These are phyloP conservation scores for Steatocranus sp. DNA, from an alignment of 2,797 vertebrate genomes.

Conservation along the genomic window DNA sequence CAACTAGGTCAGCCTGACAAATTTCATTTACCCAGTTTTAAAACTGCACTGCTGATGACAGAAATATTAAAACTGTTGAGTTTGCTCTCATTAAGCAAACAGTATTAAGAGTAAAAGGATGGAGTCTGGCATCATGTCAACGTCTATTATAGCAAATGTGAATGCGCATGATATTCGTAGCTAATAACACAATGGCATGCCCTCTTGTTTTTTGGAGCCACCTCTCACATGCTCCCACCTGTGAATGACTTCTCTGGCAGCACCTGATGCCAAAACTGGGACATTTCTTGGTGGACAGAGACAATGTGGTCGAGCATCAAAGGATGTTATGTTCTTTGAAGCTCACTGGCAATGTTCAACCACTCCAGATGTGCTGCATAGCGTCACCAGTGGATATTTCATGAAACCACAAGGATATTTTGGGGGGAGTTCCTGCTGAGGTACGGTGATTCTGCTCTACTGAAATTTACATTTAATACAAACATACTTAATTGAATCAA, in stretches of 20 bases:
- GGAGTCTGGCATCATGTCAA: not conserved
- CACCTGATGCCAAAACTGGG: constrained; percentile 37
- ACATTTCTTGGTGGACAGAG: constrained; percentile 39
- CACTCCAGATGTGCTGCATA: constrained; percentile 38
- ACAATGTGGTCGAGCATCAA: constrained; percentile 47
- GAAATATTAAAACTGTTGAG: not conserved
- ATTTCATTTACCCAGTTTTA: not conserved
- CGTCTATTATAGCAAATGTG: not conserved
- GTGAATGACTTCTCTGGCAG: constrained; percentile 37
- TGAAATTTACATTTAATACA: not conserved
- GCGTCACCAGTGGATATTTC: constrained; percentile 19
- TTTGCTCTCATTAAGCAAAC: not conserved
- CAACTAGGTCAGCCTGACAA: not conserved
- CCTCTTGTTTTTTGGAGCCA: not conserved
- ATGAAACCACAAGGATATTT: not conserved
- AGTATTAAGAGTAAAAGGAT: not conserved
- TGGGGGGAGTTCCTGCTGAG: not conserved
- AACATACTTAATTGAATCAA: not conserved
- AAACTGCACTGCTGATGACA: not conserved
- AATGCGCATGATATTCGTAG: not conserved
- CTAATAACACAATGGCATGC: not conserved
- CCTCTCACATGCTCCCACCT: constrained; percentile 14
- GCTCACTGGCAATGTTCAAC: constrained; percentile 45
- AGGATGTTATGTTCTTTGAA: constrained; percentile 63
- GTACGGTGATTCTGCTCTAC: not conserved